These are phyloP conservation scores for Zaprionus bogoriensis DNA, from an alignment of 2,888 invertebrate species.

Conservation along the genomic window DNA sequence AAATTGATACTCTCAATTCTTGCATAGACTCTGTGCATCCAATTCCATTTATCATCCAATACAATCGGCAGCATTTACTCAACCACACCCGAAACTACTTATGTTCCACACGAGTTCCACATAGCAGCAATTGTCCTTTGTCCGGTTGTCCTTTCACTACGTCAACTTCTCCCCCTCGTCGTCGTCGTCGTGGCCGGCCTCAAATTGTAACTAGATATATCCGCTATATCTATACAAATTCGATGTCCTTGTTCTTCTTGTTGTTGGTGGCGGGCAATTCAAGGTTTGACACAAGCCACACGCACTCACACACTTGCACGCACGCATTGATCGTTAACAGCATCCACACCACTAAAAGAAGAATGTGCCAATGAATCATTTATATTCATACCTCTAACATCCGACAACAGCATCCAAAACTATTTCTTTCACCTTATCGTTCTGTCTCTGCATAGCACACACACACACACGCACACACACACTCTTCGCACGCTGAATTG, in stretches of 20 bases:
- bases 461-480: too few relatives aligned
- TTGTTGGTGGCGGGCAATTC: conserved; percentile 71
- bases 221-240: background rate
- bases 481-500: background rate
- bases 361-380: too few relatives aligned
- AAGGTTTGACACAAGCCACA: conserved; percentile 68
- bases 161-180: background rate
- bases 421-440: background rate
- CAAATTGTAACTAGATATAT: background rate
- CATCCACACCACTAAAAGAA: conserved; percentile 8
- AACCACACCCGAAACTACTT: conserved; percentile 7
- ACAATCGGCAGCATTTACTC: conserved; percentile 22
- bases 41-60: too few relatives aligned
- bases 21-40: too few relatives aligned
- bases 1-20: background rate
- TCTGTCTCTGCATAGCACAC: too few relatives aligned
- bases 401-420: background rate
- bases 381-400: too few relatives aligned
- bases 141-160: conserved; percentile 2
- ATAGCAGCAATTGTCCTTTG: conserved; percentile 13
- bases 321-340: conserved; percentile 6
- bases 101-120: conserved; percentile 31
- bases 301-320: background rate
- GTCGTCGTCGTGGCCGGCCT: conserved; percentile 1
- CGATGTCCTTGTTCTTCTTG: conserved; percentile 10